phyloP scores from a whole-genome alignment of 2,888 invertebrate species.

The Eupithecia vulgata region DNA sequence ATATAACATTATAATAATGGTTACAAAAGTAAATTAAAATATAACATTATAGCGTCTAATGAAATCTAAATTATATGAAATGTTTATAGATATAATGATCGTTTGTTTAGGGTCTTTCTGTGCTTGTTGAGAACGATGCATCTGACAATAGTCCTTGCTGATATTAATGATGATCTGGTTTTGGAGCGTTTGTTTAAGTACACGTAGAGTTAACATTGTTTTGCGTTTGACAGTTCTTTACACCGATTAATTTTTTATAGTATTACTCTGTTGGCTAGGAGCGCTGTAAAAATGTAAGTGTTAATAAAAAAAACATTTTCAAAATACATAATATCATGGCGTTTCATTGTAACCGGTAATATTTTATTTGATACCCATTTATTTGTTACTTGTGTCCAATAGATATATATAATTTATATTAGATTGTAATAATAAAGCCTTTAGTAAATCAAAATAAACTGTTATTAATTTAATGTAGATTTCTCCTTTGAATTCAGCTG shows the following conservation, averaged over 20 bases:
- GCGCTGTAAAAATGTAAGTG: slow-evolving; percentile 85
- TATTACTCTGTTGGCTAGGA: slow-evolving; percentile 85
- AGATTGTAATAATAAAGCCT: slow-evolving; percentile 39
- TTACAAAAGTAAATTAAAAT: slow-evolving; percentile 83
- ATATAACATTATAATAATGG: slow-evolving; percentile 84
- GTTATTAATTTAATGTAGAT: slow-evolving; percentile 24
- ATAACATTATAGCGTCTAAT: slow-evolving; percentile 84
- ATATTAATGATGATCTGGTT: slow-evolving; percentile 73
- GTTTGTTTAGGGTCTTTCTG: slow-evolving; percentile 80
- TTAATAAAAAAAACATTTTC: slow-evolving; percentile 85
- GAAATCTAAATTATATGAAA: slow-evolving; percentile 84
- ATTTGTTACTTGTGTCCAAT: slow-evolving; percentile 39
- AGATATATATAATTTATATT: slow-evolving; percentile 32
- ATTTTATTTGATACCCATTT: slow-evolving; percentile 40
- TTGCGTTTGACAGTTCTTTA: slow-evolving; percentile 83
- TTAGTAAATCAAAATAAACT: slow-evolving; percentile 31
- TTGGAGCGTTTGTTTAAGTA: slow-evolving; percentile 78
- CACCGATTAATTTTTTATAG: slow-evolving; percentile 83
- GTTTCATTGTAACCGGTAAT: slow-evolving; percentile 59
- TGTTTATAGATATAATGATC: slow-evolving; percentile 83
- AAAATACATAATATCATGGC: slow-evolving; percentile 75
- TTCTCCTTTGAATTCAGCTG: slow-evolving; percentile 12
- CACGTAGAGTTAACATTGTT: slow-evolving; percentile 82
- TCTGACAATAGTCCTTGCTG: slow-evolving; percentile 77
- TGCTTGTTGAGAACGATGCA: slow-evolving; percentile 75